These are phyloP conservation scores for Pluvialis apricaria DNA, from an alignment of 2,113 vertebrate genomes.

Conservation along the genomic window DNA sequence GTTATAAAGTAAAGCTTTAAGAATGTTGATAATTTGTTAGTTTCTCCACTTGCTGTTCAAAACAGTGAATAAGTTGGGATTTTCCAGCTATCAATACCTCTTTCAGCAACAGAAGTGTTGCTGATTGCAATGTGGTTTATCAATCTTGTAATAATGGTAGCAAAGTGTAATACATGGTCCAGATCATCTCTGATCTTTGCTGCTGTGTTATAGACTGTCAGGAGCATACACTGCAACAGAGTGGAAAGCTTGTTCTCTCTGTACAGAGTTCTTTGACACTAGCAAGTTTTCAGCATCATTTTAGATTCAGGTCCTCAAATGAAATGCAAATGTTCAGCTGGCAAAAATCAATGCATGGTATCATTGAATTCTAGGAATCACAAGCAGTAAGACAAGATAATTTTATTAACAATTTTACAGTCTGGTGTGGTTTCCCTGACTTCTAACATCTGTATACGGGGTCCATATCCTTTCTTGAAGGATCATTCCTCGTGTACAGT, in stretches of 20 bases:
- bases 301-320: not conserved
- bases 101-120: not conserved
- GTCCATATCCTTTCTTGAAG: not conserved
- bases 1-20: not conserved
- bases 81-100: not conserved
- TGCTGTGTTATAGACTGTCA: not conserved
- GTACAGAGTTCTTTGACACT: not conserved
- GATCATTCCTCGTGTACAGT: not conserved
- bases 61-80: not conserved
- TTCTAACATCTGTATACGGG: not conserved
- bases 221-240: not conserved
- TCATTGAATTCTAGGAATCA: not conserved
- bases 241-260: not conserved
- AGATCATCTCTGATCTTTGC: not conserved
- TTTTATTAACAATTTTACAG: not conserved
- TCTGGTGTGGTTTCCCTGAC: not conserved
- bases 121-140: not conserved
- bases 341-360: not conserved
- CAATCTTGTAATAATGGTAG: fast-evolving
- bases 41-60: not conserved
- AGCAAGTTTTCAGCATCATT: not conserved
- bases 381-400: not conserved
- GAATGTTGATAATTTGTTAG: not conserved
- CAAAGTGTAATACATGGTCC: not conserved
- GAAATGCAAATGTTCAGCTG: not conserved